Base-by-base conservation (phyloP, 1,140 invertebrate genomes). In the Aphis gossypii region DNA sequence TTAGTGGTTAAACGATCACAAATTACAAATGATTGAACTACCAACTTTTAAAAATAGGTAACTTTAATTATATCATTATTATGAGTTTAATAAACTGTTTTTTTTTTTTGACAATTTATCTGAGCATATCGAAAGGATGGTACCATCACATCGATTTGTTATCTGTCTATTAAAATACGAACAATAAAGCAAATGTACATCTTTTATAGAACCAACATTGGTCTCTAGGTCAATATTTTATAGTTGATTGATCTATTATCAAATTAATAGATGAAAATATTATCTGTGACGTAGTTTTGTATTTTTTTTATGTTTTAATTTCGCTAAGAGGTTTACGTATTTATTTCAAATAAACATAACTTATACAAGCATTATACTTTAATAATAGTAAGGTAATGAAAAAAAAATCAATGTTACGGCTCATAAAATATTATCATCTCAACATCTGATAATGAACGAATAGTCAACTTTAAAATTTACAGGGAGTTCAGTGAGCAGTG, bases 211-310 rank as follows among this genome's bases (percentile, higher is more conserved):
- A 18, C 60, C 60, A 76, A 35, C 14, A n/a, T n/a, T 76, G 14
- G 60, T 76, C 30, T 76, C 14, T n/a, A 76, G 60, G 60, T 76
- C 60, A 76, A 76, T n/a, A 76, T 76, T n/a, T 76, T 76, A 76
- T 76, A 76, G 60, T 76, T 76, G 30, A 76, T 76, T 76, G 60
- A 76, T 14, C 60, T 76, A n/a, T 76, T 76, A 76, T 76, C 30
- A n/a, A n/a, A 76, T 76, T 76, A 18, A 76, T n/a, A 76, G 30
- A 76, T n/a, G 60, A 76, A 68, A 76, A 76, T 76, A 76, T 76
- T n/a, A 76, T 76, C 60, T 14, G 60, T 76, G n/a, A 76, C 60
- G 60, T 76, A 76, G 60, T 18, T 76, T 76, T 76, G 11, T 76
- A 76, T n/a, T 76, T n/a, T 76, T 18, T 76, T 18, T 76, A 18